Evolutionary conservation across 2,113 vertebrate genomes (phyloP).

Genomic region (Scatophagus argus): DNA sequence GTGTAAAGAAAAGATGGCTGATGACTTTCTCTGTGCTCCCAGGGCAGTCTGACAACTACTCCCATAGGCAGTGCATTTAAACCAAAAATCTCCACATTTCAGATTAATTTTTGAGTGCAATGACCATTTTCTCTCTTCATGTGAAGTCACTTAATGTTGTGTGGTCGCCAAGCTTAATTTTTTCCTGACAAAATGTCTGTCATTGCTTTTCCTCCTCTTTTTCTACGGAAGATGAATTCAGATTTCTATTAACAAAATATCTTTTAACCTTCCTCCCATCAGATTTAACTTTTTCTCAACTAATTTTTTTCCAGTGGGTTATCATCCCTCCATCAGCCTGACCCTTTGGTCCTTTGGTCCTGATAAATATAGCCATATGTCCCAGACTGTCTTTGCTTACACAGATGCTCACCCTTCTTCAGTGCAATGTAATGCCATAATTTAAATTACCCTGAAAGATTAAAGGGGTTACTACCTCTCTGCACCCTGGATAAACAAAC

Average conservation of each 20-base stretch:
- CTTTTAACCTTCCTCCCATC: background rate
- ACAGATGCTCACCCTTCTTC: slow-evolving; percentile 54
- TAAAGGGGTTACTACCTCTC: slow-evolving; percentile 73
- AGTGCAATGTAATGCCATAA: slow-evolving; percentile 70
- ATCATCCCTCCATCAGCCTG: slow-evolving; percentile 7
- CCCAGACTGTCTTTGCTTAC: slow-evolving; percentile 60
- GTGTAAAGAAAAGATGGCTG: slow-evolving; percentile 62
- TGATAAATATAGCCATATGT: slow-evolving; percentile 75
- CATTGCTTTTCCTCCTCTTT: background rate
- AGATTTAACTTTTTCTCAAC: background rate
- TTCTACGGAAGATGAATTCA: background rate
- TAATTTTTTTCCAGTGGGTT: background rate
- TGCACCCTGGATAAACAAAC: slow-evolving; percentile 43
- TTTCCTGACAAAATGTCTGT: background rate
- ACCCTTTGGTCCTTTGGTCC: slow-evolving; percentile 37
- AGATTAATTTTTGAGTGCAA: slow-evolving; percentile 9
- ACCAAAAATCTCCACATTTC: slow-evolving; percentile 59
- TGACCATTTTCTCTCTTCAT: background rate
- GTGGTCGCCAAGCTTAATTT: background rate
- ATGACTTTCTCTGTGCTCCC: slow-evolving; percentile 43
- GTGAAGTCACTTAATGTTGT: background rate
- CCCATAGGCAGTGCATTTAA: slow-evolving; percentile 56
- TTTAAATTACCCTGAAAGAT: slow-evolving; percentile 57
- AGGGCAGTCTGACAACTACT: slow-evolving; percentile 43
- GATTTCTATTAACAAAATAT: background rate